Evolutionary conservation across 2,113 vertebrate species (phyloP).

Genomic region (Morone saxatilis): DNA sequence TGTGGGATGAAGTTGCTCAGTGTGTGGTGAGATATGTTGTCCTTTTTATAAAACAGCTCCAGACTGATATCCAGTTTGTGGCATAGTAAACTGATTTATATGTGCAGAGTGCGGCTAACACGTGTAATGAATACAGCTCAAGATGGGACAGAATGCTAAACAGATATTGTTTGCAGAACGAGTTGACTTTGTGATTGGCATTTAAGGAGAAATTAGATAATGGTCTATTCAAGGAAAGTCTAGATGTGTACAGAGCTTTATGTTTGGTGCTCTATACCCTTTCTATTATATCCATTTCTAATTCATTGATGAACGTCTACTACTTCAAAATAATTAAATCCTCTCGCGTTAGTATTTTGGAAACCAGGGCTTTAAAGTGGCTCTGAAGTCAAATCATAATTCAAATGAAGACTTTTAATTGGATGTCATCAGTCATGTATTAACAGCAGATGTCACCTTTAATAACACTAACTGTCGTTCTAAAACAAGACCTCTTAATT

Average conservation of each 20-base stretch:
- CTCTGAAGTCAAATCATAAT: conserved; percentile 46
- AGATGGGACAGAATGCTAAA: conserved; percentile 51
- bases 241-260: background rate
- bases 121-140: conserved; percentile 38
- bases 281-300: conserved; percentile 13
- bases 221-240: conserved; percentile 20
- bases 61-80: conserved; percentile 52
- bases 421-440: conserved; percentile 51
- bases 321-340: conserved; percentile 30
- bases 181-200: conserved; percentile 48
- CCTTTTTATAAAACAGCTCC: conserved; percentile 53
- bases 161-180: conserved; percentile 30
- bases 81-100: conserved; percentile 65
- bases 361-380: conserved; percentile 29
- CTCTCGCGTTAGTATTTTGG: conserved; percentile 38
- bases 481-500: conserved; percentile 52
- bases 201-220: conserved; percentile 49
- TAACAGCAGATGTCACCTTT: conserved; percentile 60
- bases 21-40: conserved; percentile 48
- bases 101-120: conserved; percentile 44
- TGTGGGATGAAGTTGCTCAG: conserved; percentile 26
- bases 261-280: background rate
- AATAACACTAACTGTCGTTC: conserved; percentile 52
- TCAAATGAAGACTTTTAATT: conserved; percentile 59
- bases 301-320: conserved; percentile 20